Base-by-base conservation (phyloP, 1,140 invertebrate genomes). In the Sarcophaga peregrina region DNA sequence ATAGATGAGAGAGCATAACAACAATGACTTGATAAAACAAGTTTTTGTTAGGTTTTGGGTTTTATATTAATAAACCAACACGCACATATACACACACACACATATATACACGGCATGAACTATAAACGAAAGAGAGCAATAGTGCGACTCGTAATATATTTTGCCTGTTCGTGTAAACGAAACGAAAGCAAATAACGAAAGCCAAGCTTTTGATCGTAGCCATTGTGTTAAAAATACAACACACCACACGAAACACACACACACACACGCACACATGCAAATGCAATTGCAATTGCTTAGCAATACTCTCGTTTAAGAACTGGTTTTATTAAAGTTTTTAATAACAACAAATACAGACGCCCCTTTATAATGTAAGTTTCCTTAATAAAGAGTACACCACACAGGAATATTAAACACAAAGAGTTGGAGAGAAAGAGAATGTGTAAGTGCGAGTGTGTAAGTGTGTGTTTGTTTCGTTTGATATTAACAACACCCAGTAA, bases 181-280 rank as follows among this genome's bases (percentile, higher is more conserved):
- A 58, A n/a, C 15, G 54, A 48, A 11, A n/a, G 74, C 75, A 20
- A 25, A 6, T 17, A 72, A 25, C 17, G 62, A 25, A 25, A 72
- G 58, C 20, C 62, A 72, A 78, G 75, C 52, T 82, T 37, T 83
- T 83, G 83, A 83, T 83, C 83, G 83, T 83, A 82, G 83, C 83
- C 80, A 83, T 83, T 83, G 83, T 48, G 75, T 50, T 37, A 52
- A 50, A 10, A 25, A 58, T n/a, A 62, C 17, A 11, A 20, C 45
- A 20, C 45, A 82, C 15, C 46, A 17, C 47, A 5, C n/a, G 11
- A 20, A n/a, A 37, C 25, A 37, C 25, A 37, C 25, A 37, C 25
- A 37, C 25, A 37, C 25, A 37, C 4, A 37, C 25, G 4, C 25
- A 37, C 25, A 2, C 25, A 37, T 37, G 25, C 4, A 37, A 37